Percentiles rank a stretch among this genome's conserved stretches.
These are phyloP conservation scores for Balearica regulorum DNA, from an alignment of 2,797 vertebrate genomes.

Conservation along the genomic window DNA sequence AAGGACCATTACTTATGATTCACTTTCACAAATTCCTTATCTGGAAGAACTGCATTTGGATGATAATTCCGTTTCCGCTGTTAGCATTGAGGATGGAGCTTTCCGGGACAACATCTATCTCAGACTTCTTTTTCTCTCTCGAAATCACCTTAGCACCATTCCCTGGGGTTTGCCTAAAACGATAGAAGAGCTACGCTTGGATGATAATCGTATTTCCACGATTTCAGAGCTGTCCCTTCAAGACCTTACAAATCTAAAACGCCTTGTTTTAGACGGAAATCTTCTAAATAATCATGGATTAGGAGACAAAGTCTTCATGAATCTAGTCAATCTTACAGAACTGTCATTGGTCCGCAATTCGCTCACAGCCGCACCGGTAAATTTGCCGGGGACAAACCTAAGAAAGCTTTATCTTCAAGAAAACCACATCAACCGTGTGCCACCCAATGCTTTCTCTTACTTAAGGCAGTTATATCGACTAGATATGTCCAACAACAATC, in stretches of 20 bases:
- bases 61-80: constrained; percentile 98
- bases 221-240: constrained; percentile 95
- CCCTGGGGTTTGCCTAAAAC: constrained; percentile 94
- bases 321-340: constrained; percentile 95
- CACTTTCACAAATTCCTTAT: constrained; percentile 94
- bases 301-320: constrained; percentile 93
- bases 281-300: constrained; percentile 95
- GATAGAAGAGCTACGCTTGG: constrained; percentile 96
- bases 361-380: constrained; percentile 90
- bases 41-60: constrained; percentile 98
- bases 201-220: constrained; percentile 98
- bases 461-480: constrained; percentile 94
- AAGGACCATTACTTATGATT: constrained; percentile 93
- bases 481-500: constrained; percentile 97
- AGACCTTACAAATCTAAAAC: constrained; percentile 97
- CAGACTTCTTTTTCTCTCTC: constrained; percentile 94
- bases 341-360: constrained; percentile 96
- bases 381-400: constrained; percentile 91
- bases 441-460: constrained; percentile 91
- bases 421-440: constrained; percentile 96
- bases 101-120: constrained; percentile 96
- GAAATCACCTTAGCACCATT: constrained; percentile 98
- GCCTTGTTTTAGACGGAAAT: constrained; percentile 97
- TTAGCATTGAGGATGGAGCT: constrained; percentile 98
- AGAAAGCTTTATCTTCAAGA: constrained; percentile 98